Evolutionary conservation across 2,797 vertebrate species (phyloP).

Genomic region (Podargus strigoides): DNA sequence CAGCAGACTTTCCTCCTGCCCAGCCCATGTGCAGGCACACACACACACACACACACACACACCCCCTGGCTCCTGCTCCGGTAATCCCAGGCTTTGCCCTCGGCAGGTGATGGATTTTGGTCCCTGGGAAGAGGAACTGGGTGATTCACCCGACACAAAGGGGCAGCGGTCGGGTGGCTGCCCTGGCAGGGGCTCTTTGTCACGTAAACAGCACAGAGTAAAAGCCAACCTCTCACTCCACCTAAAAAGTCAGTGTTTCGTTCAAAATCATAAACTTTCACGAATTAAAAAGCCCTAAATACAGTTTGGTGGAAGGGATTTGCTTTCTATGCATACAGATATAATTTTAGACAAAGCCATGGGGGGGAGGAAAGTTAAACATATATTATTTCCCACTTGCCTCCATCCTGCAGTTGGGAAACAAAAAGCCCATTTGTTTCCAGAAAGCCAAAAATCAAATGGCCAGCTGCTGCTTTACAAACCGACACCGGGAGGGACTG

Average conservation of each 20-base stretch:
- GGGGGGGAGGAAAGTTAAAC: background rate
- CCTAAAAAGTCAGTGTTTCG: background rate
- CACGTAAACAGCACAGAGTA: background rate
- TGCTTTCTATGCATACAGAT: background rate
- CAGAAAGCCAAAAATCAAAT: conserved; percentile 13
- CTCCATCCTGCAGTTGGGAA: conserved; percentile 8
- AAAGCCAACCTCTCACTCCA: background rate
- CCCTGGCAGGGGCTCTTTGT: background rate
- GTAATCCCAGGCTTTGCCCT: background rate
- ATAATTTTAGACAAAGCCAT: conserved; percentile 19
- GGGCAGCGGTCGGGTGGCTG: background rate
- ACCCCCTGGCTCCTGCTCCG: background rate
- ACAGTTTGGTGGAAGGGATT: background rate
- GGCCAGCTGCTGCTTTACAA: conserved; percentile 20
- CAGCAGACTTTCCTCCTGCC: conserved; percentile 37
- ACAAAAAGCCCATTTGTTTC: conserved; percentile 26
- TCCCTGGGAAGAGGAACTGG: background rate
- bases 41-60: background rate
- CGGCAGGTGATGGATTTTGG: background rate
- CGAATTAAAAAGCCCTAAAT: background rate
- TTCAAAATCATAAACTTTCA: conserved; percentile 36
- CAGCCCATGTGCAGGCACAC: conserved; percentile 6
- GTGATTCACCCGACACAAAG: background rate
- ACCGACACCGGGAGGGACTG: background rate
- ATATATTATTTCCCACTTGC: background rate